These are phyloP conservation scores for Saccostrea cuccullata DNA, from an alignment of 1,140 invertebrate species.

Conservation along the genomic window DNA sequence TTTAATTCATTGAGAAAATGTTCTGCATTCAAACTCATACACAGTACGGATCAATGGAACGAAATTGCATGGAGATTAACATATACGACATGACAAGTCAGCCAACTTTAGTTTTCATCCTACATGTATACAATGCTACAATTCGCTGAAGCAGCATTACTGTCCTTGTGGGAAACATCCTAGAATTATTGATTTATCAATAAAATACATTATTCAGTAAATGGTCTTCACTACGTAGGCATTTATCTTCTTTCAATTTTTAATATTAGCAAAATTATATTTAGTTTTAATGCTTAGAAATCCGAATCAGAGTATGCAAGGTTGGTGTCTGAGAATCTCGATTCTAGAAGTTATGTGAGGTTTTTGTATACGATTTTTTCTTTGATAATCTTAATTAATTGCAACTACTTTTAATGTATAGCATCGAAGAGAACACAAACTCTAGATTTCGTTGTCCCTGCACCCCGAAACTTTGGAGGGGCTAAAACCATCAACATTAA, in stretches of 20 bases:
- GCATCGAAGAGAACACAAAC: too few relatives aligned
- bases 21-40: not conserved
- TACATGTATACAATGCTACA: not conserved
- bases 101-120: not conserved
- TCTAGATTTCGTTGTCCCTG: too few relatives aligned
- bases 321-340: too few relatives aligned
- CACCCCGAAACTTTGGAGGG: too few relatives aligned
- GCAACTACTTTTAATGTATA: too few relatives aligned
- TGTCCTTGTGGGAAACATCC: too few relatives aligned
- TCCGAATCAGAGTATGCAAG: not conserved
- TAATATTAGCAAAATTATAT: not conserved
- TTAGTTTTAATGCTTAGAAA: not conserved
- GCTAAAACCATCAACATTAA: too few relatives aligned
- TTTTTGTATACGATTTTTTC: too few relatives aligned
- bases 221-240: not conserved
- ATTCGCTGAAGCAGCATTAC: not conserved
- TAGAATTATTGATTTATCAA: slow-evolving; percentile 5
- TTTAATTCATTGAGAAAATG: slow-evolving; percentile 17
- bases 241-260: not conserved
- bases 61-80: not conserved
- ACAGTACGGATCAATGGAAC: not conserved
- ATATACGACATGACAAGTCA: not conserved
- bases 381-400: too few relatives aligned
- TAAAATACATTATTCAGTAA: not conserved
- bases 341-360: too few relatives aligned